Evolutionary conservation across 2,113 vertebrate species (phyloP).

Genomic region (Atherinomorus stipes): DNA sequence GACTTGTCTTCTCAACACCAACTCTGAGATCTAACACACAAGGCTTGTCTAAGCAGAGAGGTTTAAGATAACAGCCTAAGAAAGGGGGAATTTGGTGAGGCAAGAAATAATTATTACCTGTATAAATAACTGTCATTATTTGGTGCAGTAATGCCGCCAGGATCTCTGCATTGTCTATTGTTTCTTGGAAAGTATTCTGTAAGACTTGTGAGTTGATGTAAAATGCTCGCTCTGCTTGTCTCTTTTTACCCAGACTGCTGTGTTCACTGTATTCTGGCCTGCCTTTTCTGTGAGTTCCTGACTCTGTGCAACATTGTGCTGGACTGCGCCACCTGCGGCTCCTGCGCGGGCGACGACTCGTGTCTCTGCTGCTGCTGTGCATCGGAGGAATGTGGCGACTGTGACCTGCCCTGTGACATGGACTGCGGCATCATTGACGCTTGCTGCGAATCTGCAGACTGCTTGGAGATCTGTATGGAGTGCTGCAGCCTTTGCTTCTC

Average conservation of each 20-base stretch:
- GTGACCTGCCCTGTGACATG: slow-evolving; percentile 97
- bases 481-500: slow-evolving; percentile 99
- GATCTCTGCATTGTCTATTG: not conserved
- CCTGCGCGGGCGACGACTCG: slow-evolving; percentile 91
- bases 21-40: not conserved
- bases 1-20: not conserved
- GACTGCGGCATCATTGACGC: slow-evolving; percentile 99
- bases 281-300: slow-evolving; percentile 98
- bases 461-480: slow-evolving; percentile 99
- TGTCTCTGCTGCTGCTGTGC: slow-evolving; percentile 97
- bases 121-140: not conserved
- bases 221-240: not conserved
- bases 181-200: not conserved
- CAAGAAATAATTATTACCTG: not conserved
- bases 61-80: not conserved
- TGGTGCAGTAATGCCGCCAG: not conserved
- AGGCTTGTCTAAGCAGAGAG: not conserved
- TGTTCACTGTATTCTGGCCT: slow-evolving; percentile 97
- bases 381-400: slow-evolving; percentile 93
- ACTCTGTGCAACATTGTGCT: slow-evolving; percentile 96
- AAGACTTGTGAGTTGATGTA: not conserved
- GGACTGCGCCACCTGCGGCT: slow-evolving; percentile 97
- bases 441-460: slow-evolving; percentile 98
- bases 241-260: slow-evolving; percentile 89
- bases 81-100: not conserved